These are phyloP conservation scores for Clistopyga incitator DNA, from an alignment of 2,888 invertebrate species.

Conservation along the genomic window DNA sequence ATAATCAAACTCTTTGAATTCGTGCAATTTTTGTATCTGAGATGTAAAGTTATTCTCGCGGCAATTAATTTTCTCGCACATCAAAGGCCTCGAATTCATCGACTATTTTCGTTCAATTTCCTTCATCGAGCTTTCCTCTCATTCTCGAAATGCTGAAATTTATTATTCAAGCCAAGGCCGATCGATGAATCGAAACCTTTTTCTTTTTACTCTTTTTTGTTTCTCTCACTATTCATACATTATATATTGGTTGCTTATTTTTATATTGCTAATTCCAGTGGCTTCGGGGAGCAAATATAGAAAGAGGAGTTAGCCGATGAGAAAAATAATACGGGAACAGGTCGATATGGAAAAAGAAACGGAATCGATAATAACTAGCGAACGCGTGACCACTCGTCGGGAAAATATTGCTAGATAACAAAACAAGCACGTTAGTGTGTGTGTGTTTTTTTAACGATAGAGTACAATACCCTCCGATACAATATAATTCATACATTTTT, in stretches of 20 bases:
- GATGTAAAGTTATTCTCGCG: not conserved
- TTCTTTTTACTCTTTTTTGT: not conserved
- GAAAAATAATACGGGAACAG: not conserved
- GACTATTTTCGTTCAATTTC: not conserved
- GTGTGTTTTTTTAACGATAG: conserved; percentile 4
- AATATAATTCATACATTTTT: conserved; percentile 21
- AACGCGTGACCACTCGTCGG: conserved; percentile 18
- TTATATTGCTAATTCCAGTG: not conserved
- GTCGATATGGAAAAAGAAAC: conserved; percentile 4
- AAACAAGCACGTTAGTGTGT: conserved; percentile 2
- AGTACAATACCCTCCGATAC: conserved; percentile 2
- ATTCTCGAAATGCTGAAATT: not conserved
- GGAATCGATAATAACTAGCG: conserved; percentile 11
- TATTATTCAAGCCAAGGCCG: not conserved
- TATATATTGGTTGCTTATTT: not conserved
- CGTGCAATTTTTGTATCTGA: not conserved
- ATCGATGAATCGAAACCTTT: conserved; percentile 4
- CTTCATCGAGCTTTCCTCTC: not conserved
- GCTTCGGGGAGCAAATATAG: not conserved
- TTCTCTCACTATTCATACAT: not conserved
- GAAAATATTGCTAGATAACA: conserved; percentile 19
- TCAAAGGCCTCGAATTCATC: not conserved
- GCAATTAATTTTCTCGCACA: not conserved
- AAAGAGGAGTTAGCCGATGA: not conserved
- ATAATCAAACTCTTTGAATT: not conserved